These are phyloP conservation scores for Dasysyrphus albostriatus DNA, from an alignment of 2,888 invertebrate genomes.

Conservation along the genomic window DNA sequence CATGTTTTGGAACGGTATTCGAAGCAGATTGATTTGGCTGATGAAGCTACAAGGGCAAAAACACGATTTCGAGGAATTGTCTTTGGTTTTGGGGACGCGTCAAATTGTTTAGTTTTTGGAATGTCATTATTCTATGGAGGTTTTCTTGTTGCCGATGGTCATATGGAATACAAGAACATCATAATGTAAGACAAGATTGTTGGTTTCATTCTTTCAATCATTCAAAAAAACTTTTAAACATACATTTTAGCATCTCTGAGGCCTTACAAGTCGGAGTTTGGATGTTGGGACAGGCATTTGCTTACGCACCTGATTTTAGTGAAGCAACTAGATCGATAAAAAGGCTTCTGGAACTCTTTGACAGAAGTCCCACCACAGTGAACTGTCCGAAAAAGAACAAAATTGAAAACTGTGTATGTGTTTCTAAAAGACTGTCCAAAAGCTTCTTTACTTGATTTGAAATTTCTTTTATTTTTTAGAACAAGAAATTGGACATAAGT, in stretches of 20 bases:
- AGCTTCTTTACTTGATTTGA: too few relatives aligned
- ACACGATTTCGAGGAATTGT: slow-evolving; percentile 88
- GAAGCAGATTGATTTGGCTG: slow-evolving; percentile 85
- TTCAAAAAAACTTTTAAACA: neutral
- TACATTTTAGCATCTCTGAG: slow-evolving; percentile 87
- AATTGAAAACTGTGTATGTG: slow-evolving; percentile 66
- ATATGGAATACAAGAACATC: slow-evolving; percentile 87
- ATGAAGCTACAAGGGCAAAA: slow-evolving; percentile 85
- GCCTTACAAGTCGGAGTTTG: slow-evolving; percentile 90
- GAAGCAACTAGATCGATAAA: slow-evolving; percentile 89
- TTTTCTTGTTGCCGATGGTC: slow-evolving; percentile 86
- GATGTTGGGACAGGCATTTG: slow-evolving; percentile 91
- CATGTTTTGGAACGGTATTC: slow-evolving; percentile 86
- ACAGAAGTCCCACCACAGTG: slow-evolving; percentile 85
- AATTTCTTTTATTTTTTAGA: slow-evolving; percentile 81
- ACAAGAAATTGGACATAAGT: slow-evolving; percentile 87
- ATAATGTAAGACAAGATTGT: slow-evolving; percentile 86
- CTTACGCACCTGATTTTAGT: slow-evolving; percentile 91
- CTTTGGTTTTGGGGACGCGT: slow-evolving; percentile 89
- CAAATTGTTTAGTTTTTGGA: slow-evolving; percentile 90
- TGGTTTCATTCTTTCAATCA: neutral
- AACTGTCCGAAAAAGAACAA: slow-evolving; percentile 82
- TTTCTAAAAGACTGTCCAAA: neutral
- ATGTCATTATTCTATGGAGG: slow-evolving; percentile 90
- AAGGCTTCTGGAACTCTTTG: slow-evolving; percentile 87